Conservation (phyloP, 2,797 vertebrate species). For the Labeo calbasu region DNA sequence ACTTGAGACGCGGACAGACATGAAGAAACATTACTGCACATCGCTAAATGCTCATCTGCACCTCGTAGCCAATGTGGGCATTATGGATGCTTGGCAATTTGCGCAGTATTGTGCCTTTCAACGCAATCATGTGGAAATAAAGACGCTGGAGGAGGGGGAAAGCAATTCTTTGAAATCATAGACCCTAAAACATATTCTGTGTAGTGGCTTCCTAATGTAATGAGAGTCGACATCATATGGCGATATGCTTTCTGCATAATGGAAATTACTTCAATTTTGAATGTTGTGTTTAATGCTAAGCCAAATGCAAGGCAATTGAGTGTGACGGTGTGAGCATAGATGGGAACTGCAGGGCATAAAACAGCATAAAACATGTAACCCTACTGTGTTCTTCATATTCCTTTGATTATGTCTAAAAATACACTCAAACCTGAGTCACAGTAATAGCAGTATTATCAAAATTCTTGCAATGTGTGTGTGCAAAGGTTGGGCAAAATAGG, state of each 20-base stretch:
- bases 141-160: neutral
- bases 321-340: neutral
- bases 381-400: neutral
- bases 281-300: conserved; percentile 22
- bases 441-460: neutral
- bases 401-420: neutral
- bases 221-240: neutral
- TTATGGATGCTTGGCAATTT: conserved; percentile 6
- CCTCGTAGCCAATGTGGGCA: conserved; percentile 2
- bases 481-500: neutral
- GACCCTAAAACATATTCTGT: neutral
- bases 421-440: neutral
- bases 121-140: conserved; percentile 17
- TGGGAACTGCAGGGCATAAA: conserved; percentile 17
- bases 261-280: conserved; percentile 39
- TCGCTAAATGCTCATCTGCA: neutral
- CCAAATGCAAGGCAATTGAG: conserved; percentile 18
- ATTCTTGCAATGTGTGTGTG: neutral
- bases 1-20: conserved; percentile 64
- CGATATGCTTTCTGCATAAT: conserved; percentile 18
- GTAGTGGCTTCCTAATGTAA: neutral
- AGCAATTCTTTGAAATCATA: conserved; percentile 12
- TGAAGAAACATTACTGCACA: neutral
- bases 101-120: neutral
- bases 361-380: conserved; percentile 5